Conservation (phyloP, 2,888 invertebrate species). For the Globia sparganii region DNA sequence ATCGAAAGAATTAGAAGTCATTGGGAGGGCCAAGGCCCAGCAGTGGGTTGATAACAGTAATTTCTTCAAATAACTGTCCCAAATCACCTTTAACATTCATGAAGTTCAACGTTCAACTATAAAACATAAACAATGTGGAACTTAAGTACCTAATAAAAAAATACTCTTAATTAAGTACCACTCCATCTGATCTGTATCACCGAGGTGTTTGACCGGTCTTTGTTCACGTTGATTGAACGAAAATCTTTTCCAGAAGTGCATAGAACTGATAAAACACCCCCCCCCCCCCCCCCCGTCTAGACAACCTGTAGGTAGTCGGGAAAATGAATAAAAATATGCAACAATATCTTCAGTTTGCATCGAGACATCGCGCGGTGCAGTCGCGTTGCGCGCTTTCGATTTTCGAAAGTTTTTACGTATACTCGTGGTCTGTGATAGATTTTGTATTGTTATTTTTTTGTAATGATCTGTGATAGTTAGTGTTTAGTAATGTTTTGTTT, state of each 20-base stretch:
- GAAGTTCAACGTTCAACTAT: constrained; percentile 18
- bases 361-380: constrained; percentile 5
- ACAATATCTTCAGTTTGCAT: constrained; percentile 54
- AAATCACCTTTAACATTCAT: not conserved
- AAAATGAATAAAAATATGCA: constrained; percentile 38
- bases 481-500: constrained; percentile 76
- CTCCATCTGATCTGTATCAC: constrained; percentile 19
- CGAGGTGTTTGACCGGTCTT: constrained; percentile 55
- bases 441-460: constrained; percentile 67
- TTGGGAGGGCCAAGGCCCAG: not conserved
- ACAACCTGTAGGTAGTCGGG: constrained; percentile 58
- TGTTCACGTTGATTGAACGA: constrained; percentile 39
- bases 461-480: constrained; percentile 60
- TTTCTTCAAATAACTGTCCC: not conserved
- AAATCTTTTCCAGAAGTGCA: constrained; percentile 61
- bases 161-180: constrained; percentile 4
- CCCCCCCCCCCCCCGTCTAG: constrained; percentile 58
- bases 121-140: constrained; percentile 14
- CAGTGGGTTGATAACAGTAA: not conserved
- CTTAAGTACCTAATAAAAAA: constrained; percentile 29
- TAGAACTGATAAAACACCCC: constrained; percentile 46
- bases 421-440: constrained; percentile 60
- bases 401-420: constrained; percentile 48
- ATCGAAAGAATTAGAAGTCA: not conserved
- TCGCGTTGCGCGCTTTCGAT: constrained; percentile 48